Evolutionary conservation across 2,113 vertebrate genomes (phyloP).

Genomic region (Eulemur macaco): DNA sequence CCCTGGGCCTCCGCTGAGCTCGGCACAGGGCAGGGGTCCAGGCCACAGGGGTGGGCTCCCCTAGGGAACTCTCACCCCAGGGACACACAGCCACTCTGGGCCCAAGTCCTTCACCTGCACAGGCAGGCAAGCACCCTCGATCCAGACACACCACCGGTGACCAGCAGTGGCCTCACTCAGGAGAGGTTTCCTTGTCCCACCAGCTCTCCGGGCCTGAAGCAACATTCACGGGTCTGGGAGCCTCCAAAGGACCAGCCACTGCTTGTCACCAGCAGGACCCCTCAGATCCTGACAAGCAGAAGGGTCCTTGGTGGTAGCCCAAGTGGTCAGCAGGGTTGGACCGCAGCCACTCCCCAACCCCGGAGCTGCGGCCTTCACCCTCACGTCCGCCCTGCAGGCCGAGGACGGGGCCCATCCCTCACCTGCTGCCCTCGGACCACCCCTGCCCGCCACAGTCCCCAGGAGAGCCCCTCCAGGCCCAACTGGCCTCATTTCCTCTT

Average conservation of each 20-base stretch:
- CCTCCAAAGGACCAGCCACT: not conserved
- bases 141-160: not conserved
- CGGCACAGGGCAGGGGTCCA: not conserved
- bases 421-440: not conserved
- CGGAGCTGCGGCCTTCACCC: not conserved
- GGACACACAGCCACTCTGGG: not conserved
- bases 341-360: not conserved
- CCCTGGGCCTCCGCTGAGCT: not conserved
- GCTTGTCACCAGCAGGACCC: not conserved
- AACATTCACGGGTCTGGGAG: not conserved
- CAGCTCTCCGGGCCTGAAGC: not conserved
- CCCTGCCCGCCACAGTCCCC: not conserved
- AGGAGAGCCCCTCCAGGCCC: not conserved
- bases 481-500: constrained; percentile 72
- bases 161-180: not conserved
- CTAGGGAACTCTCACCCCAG: not conserved
- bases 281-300: not conserved
- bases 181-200: not conserved
- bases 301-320: not conserved
- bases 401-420: not conserved
- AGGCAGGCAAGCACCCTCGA: accelerated
- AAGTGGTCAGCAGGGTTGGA: not conserved
- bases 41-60: not conserved
- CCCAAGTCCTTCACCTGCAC: not conserved
- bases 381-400: not conserved